Evolutionary conservation across 2,113 vertebrate species (phyloP).

Genomic region (Archocentrus centrarchus): DNA sequence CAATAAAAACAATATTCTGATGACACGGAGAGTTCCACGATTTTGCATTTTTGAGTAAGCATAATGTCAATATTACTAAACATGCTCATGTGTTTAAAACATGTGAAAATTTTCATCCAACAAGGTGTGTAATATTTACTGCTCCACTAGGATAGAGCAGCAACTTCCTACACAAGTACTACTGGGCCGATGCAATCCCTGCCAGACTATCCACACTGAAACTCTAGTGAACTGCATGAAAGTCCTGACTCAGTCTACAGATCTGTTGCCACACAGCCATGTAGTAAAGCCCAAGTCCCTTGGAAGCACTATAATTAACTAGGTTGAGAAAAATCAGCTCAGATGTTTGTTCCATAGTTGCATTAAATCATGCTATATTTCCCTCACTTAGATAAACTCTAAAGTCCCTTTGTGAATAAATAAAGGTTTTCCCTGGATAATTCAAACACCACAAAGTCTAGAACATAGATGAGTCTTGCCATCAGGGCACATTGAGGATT

Average conservation of each 20-base stretch:
- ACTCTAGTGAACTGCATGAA: not conserved
- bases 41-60: not conserved
- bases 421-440: not conserved
- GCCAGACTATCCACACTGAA: not conserved
- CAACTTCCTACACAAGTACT: not conserved
- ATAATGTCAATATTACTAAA: not conserved
- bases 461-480: slow-evolving; percentile 13
- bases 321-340: slow-evolving; percentile 13
- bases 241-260: not conserved
- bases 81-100: not conserved
- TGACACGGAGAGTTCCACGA: too few relatives aligned
- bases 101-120: not conserved
- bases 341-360: not conserved
- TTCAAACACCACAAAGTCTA: not conserved
- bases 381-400: slow-evolving; percentile 4
- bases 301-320: slow-evolving; percentile 43
- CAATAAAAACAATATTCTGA: not conserved
- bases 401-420: slow-evolving; percentile 22
- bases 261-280: not conserved
- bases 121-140: not conserved
- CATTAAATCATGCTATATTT: slow-evolving; percentile 10
- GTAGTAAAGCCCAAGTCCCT: not conserved
- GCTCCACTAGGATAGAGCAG: not conserved
- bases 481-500: slow-evolving; percentile 36
- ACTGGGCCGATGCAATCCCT: not conserved